These are phyloP conservation scores for Rotaria macrura DNA, from an alignment of 2,888 invertebrate genomes.

Conservation along the genomic window DNA sequence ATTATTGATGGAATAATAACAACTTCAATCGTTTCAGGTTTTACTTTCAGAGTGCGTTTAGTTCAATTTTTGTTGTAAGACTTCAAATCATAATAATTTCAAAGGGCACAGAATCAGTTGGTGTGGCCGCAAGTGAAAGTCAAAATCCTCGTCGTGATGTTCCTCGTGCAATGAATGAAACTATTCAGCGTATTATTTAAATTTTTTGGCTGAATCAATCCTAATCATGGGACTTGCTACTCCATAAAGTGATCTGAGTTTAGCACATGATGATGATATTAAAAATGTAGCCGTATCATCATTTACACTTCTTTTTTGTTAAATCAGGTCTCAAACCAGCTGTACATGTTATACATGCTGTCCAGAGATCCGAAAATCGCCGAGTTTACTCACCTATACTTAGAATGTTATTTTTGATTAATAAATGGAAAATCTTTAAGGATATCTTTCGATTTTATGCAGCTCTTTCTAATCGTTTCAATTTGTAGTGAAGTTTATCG, in stretches of 20 bases:
- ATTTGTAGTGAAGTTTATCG: too few species aligned
- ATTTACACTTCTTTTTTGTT: not conserved
- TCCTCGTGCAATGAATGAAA: conserved; percentile 4
- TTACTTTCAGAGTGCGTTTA: not conserved
- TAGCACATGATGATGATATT: not conserved
- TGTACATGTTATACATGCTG: not conserved
- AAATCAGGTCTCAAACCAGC: not conserved
- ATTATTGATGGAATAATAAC: not conserved
- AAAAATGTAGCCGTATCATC: not conserved
- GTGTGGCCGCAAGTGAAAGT: not conserved
- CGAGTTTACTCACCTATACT: too few species aligned
- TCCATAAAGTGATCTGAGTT: not conserved
- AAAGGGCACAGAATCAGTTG: not conserved
- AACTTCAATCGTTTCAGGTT: not conserved
- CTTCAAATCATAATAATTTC: not conserved
- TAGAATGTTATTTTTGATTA: too few species aligned
- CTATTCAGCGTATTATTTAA: not conserved
- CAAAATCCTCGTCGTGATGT: not conserved
- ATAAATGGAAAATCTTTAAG: too few species aligned
- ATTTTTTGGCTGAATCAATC: not conserved
- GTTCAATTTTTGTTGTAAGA: not conserved
- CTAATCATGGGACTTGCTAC: not conserved
- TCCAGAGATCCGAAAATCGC: too few species aligned
- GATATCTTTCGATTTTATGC: too few species aligned
- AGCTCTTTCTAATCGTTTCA: too few species aligned